phyloP scores from a whole-genome alignment of 1,140 invertebrate species.

The Bacillus rossius region DNA sequence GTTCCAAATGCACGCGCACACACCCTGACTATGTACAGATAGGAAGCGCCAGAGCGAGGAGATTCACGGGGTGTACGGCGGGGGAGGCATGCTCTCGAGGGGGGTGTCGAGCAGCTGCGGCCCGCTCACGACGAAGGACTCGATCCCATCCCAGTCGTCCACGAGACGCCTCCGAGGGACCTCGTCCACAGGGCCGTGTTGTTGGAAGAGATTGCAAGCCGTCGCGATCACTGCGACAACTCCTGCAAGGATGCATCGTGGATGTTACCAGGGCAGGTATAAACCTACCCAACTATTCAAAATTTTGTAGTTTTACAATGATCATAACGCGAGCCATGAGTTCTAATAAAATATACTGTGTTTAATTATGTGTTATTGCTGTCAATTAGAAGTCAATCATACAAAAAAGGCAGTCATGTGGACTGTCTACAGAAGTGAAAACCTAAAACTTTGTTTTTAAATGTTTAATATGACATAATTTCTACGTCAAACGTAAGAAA shows the following conservation, averaged over 20 bases:
- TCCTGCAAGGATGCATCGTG: slow-evolving; percentile 20
- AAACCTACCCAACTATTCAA: not conserved
- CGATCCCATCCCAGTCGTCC: slow-evolving; percentile 31
- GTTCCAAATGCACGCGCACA: too few species aligned
- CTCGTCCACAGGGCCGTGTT: slow-evolving; percentile 14
- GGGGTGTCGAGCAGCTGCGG: slow-evolving; percentile 6
- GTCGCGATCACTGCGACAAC: slow-evolving; percentile 32
- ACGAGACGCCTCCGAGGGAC: slow-evolving; percentile 21
- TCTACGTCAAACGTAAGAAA: too few species aligned
- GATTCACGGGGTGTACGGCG: slow-evolving; percentile 35
- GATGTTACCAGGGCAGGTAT: not conserved
- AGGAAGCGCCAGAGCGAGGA: too few species aligned
- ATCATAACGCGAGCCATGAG: too few species aligned
- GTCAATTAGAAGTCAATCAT: too few species aligned
- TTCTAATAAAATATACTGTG: too few species aligned
- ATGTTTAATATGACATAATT: too few species aligned
- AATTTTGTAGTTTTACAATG: slow-evolving; percentile 13
- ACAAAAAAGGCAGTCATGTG: too few species aligned
- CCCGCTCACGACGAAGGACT: slow-evolving; percentile 25
- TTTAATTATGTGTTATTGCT: too few species aligned
- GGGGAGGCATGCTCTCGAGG: slow-evolving; percentile 26
- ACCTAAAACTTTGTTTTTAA: too few species aligned
- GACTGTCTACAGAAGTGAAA: too few species aligned
- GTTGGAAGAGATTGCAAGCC: slow-evolving; percentile 31
- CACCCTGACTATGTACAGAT: too few species aligned